Conservation (phyloP, 2,797 vertebrate species). For the Clamator glandarius region DNA sequence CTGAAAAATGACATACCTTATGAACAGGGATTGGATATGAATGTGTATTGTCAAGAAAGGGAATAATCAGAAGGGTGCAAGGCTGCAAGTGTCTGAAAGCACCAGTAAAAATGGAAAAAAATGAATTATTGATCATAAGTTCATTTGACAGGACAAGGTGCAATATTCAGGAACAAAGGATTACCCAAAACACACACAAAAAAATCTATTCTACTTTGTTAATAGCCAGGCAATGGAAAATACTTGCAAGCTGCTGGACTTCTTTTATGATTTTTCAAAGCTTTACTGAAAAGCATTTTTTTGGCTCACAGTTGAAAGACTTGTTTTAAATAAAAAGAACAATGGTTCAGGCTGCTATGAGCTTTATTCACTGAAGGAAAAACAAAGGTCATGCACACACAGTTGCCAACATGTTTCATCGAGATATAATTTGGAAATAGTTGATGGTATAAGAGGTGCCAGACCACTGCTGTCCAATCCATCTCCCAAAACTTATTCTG, state of each 20-base stretch:
- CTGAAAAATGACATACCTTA: not conserved
- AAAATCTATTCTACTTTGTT: not conserved
- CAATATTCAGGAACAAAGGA: not conserved
- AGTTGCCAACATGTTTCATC: not conserved
- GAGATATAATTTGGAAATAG: not conserved
- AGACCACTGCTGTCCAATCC: not conserved
- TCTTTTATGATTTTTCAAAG: slow-evolving; percentile 28
- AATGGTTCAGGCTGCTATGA: slow-evolving; percentile 17
- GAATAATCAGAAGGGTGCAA: not conserved
- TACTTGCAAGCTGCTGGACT: not conserved
- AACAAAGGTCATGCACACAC: not conserved
- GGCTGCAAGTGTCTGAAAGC: not conserved
- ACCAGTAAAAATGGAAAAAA: not conserved
- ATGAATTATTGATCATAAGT: not conserved
- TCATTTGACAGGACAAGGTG: not conserved
- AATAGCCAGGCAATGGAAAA: not conserved
- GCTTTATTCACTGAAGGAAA: not conserved
- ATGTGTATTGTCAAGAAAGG: not conserved
- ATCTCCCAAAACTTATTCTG: not conserved
- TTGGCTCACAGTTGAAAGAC: slow-evolving; percentile 34
- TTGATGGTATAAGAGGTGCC: not conserved
- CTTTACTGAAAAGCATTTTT: not conserved
- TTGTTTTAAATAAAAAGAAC: slow-evolving; percentile 42
- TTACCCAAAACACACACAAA: not conserved
- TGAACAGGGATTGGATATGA: not conserved